A percentile compares a stretch with the other conserved stretches of the same genome.
Conservation (phyloP, 2,888 invertebrate species). For the Bombylius discolor region DNA sequence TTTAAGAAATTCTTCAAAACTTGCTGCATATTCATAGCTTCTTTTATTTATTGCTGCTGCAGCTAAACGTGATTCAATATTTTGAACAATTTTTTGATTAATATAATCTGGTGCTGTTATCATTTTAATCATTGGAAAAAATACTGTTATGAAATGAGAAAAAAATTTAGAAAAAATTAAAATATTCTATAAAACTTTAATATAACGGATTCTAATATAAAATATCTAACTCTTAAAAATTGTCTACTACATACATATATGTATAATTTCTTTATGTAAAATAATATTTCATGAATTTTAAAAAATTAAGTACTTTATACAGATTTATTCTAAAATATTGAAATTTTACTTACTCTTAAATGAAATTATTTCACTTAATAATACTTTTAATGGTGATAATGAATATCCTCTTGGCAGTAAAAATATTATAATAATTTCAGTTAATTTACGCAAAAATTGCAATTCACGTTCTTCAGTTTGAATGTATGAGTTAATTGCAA, state of each 20-base stretch:
- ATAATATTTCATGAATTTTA: too few relatives aligned
- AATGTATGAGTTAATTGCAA: constrained; percentile 61
- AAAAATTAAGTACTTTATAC: too few relatives aligned
- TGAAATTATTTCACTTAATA: constrained; percentile 70
- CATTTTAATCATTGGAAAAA: constrained; percentile 70
- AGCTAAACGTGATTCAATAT: constrained; percentile 68
- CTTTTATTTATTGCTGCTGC: constrained; percentile 64
- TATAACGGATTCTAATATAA: too few relatives aligned
- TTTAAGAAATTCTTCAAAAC: constrained; percentile 78
- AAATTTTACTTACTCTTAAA: constrained; percentile 53
- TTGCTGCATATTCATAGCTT: constrained; percentile 77
- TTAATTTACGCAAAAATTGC: constrained; percentile 66
- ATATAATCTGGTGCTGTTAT: constrained; percentile 85
- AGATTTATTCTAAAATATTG: too few relatives aligned
- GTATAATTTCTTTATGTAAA: too few relatives aligned
- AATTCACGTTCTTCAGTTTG: constrained; percentile 60
- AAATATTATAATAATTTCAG: constrained; percentile 69
- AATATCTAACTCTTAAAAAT: too few relatives aligned
- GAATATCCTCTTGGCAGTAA: constrained; percentile 72
- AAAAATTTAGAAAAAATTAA: not conserved
- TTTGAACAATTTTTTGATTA: constrained; percentile 72
- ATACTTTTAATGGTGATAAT: constrained; percentile 60
- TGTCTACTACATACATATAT: too few relatives aligned
- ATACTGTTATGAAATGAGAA: constrained; percentile 22
- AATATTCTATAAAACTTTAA: not conserved